These are phyloP conservation scores for Palaemon carinicauda DNA, from an alignment of 1,140 invertebrate species.

Conservation along the genomic window DNA sequence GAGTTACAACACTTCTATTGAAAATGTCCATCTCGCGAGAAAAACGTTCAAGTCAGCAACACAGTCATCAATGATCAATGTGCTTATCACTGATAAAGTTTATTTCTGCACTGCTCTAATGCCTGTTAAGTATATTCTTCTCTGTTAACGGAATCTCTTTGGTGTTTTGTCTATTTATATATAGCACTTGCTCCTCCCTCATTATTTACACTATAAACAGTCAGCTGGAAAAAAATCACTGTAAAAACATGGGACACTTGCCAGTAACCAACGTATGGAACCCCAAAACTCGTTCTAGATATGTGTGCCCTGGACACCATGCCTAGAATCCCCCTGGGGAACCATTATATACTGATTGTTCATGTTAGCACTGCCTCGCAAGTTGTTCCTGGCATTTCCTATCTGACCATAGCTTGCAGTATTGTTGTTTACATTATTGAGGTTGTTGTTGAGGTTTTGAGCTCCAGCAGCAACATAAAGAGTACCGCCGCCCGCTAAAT, in stretches of 20 bases:
- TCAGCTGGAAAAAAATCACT: not conserved
- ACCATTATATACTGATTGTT: constrained; percentile 54
- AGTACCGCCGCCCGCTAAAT: not conserved
- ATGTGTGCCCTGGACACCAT: constrained; percentile 47
- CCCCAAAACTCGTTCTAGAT: not conserved
- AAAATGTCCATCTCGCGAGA: too few relatives aligned
- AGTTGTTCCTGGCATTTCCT: constrained; percentile 28
- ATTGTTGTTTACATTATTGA: constrained; percentile 18
- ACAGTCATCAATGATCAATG: too few relatives aligned
- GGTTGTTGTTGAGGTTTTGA: constrained; percentile 30
- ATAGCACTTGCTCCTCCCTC: too few relatives aligned
- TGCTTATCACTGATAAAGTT: too few relatives aligned
- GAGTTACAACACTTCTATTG: too few relatives aligned
- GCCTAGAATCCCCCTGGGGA: constrained; percentile 44
- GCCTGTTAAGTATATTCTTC: too few relatives aligned
- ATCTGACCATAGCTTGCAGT: constrained; percentile 32
- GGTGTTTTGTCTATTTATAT: too few relatives aligned
- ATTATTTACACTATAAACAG: too few relatives aligned
- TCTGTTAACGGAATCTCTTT: too few relatives aligned
- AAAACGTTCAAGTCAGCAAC: too few relatives aligned
- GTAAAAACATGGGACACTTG: not conserved
- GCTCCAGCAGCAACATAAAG: not conserved
- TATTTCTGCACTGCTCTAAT: too few relatives aligned
- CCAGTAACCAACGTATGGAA: not conserved
- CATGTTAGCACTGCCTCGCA: constrained; percentile 6